phyloP scores from a whole-genome alignment of 1,140 invertebrate genomes.

The Penaeus vannamei region DNA sequence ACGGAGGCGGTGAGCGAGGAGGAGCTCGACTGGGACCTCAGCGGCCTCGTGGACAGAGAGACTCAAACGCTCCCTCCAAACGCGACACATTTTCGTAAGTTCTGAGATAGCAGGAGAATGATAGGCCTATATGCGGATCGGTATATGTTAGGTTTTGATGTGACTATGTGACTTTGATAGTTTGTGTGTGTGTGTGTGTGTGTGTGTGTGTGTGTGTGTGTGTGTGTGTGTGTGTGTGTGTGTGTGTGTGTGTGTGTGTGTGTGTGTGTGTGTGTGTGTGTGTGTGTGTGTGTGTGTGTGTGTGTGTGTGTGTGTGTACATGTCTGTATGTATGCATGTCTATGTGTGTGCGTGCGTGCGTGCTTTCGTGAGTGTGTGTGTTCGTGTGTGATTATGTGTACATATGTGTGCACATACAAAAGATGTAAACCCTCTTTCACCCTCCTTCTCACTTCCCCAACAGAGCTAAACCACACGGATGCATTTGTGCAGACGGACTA shows the following conservation, averaged over 20 bases:
- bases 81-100: constrained; percentile 64
- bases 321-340: not conserved
- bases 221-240: not conserved
- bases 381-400: not conserved
- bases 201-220: not conserved
- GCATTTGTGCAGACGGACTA: constrained; percentile 68
- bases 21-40: constrained; percentile 68
- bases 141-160: not conserved
- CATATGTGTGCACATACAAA: not conserved
- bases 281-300: not conserved
- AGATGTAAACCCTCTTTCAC: not conserved
- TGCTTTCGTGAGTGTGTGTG: not conserved
- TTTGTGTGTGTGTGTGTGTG: not conserved
- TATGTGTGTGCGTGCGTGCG: not conserved
- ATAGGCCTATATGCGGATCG: no score
- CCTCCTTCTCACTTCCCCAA: no score
- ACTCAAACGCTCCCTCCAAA: constrained; percentile 66
- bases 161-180: no score
- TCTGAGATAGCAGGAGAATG: no score
- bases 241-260: not conserved
- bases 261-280: not conserved
- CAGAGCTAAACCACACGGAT: constrained; percentile 62
- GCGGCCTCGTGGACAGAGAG: constrained; percentile 66
- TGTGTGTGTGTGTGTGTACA: not conserved
- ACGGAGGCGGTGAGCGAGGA: constrained; percentile 66